These are phyloP conservation scores for Arvicanthis niloticus DNA, from an alignment of 2,113 vertebrate genomes.

Conservation along the genomic window DNA sequence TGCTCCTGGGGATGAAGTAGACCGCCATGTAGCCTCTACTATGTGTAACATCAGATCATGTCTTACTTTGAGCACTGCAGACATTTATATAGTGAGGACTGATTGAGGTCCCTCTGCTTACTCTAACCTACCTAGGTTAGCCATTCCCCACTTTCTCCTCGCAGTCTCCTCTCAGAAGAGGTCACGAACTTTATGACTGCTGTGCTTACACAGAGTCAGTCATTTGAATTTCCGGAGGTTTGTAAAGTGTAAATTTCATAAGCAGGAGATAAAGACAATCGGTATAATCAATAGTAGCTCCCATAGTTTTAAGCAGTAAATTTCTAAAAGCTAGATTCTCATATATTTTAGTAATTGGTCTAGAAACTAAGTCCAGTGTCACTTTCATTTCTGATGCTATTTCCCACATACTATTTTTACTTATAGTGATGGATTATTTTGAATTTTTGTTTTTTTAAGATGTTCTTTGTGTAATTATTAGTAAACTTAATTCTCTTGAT, in stretches of 20 bases:
- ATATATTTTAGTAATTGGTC: conserved; percentile 3
- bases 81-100: not conserved
- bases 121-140: not conserved
- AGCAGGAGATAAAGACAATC: conserved; percentile 14
- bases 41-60: not conserved
- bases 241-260: not conserved
- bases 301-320: conserved; percentile 4
- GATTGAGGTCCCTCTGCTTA: not conserved
- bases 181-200: not conserved
- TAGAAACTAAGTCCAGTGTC: not conserved
- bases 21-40: not conserved
- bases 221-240: not conserved
- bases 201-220: not conserved
- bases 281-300: not conserved
- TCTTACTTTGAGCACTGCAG: not conserved
- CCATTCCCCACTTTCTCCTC: not conserved
- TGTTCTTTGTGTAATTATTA: not conserved
- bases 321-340: conserved; percentile 26
- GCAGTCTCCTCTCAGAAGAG: not conserved
- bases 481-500: not conserved
- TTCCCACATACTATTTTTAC: conserved; percentile 21
- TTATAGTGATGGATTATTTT: not conserved
- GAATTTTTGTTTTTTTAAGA: conserved; percentile 31
- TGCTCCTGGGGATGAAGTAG: not conserved
- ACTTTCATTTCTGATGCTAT: not conserved